Evolutionary conservation across 2,797 vertebrate genomes (phyloP), one percentile per base, ranked within the genome.

Genomic region (Gila robusta): DNA sequence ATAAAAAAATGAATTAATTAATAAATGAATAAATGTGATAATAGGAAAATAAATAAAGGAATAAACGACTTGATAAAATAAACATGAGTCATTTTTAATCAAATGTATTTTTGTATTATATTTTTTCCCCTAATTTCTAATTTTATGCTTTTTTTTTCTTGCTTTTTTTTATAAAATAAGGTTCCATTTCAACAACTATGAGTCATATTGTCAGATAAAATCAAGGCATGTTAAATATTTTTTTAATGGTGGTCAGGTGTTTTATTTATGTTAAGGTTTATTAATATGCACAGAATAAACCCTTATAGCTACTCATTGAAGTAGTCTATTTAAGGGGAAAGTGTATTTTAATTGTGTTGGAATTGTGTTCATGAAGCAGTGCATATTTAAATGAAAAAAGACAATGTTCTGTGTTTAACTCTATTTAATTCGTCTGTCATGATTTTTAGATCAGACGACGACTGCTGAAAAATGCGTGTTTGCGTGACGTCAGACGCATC

Each of bases 401-500:
- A 47, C 52, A 79, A 44, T 26, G 21, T 2, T 35, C 26, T 6
- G 21, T 71, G 26, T 84, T 54, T 79, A 79, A 73, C 28, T 79
- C 71, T 7, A 66, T 41, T 39, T 83, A 67, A 67, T 52, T 70
- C 66, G 7, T 70, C 41, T 67, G 26, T 70, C 6, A 1, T 67
- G 82, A 37, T 81, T 77, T 83, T 72, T 49, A 74, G 81, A 90
- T 83, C 73, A 87, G 74, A 81, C 74, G 52, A 56, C 49, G 39
- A 44, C 67, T 70, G 54, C 59, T 84, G 47, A 62, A 83, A 85
- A 70, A 87, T 74, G 23, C 73, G 14, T 80, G 79, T 83, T 49
- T 69, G 76, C 74, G 79, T 87, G 88, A 87, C 32, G 66, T 89
- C 82, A 88, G 67, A 44, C 76, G 79, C 83, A 73, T 64, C 82